Evolutionary conservation across 2,888 invertebrate species (phyloP).

Genomic region (Cremastinae sp.): DNA sequence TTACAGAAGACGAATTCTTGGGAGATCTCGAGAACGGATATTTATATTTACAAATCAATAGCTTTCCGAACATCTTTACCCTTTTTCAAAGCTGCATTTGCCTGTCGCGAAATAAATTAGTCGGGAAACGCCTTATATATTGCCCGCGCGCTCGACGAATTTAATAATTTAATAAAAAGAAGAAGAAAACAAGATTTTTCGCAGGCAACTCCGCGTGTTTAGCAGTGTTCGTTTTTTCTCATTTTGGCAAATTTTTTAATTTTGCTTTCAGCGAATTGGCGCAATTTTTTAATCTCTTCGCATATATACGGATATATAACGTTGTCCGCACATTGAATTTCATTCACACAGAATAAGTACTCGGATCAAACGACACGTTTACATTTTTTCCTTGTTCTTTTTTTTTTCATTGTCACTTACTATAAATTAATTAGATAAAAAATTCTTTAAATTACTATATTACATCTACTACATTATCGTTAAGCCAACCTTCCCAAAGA

Average conservation of each 20-base stretch:
- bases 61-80: constrained; percentile 16
- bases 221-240: not conserved
- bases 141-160: constrained; percentile 35
- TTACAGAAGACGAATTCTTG: constrained; percentile 34
- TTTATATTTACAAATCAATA: constrained; percentile 47
- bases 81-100: constrained; percentile 18
- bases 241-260: constrained; percentile 20
- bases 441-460: constrained; percentile 78
- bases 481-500: constrained; percentile 75
- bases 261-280: constrained; percentile 20
- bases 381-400: constrained; percentile 63
- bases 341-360: constrained; percentile 75
- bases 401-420: constrained; percentile 66
- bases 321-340: constrained; percentile 64
- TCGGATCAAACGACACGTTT: constrained; percentile 74
- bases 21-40: constrained; percentile 44
- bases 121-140: constrained; percentile 26
- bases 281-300: constrained; percentile 38
- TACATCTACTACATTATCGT: constrained; percentile 75
- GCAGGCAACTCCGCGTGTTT: constrained; percentile 27
- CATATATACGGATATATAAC: constrained; percentile 24
- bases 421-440: constrained; percentile 79
- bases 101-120: constrained; percentile 14
- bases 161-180: constrained; percentile 48
- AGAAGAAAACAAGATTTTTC: constrained; percentile 32